Base-by-base conservation (phyloP, 2,888 invertebrate species). In the Machimus rusticus region DNA sequence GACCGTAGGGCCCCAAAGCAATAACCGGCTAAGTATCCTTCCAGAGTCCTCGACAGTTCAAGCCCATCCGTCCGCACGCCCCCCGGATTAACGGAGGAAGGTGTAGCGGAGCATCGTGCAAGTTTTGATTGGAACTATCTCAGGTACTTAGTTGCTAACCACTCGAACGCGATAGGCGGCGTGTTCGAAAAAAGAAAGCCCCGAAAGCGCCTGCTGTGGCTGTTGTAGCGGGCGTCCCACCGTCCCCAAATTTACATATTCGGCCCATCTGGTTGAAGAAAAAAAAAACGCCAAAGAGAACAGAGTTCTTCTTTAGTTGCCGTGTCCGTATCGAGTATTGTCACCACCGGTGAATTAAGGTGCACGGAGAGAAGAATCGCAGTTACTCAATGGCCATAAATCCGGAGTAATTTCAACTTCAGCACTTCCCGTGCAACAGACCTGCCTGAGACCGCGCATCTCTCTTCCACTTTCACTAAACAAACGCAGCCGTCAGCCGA, bases 381-480 rank as follows among this genome's bases (percentile, higher is more conserved):
- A 51, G 51, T 51, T 51, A 51, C 51, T 51, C n/a, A 51, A 51
- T 51, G 51, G n/a, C 51, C 51, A 51, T 51, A 51, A 51, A 51
- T 51, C 51, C 51, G n/a, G 51, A 51, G 51, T 51, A 51, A 51
- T 51, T n/a, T 19, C 51, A 51, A 51, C 51, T 51, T 51, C n/a
- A 51, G 46, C 46, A 51, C 46, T 51, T 51, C 51, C 51, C 51
- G 51, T 51, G 51, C 51, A 74, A 74, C 74, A 34, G 51, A 51
- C 43, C 43, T 46, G 43, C 51, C 51, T 78, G 78, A n/a, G 23
- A 39, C 43, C 8, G 16, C 34, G 16, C 31, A 78, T 82, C 55
- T 82, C 81, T 82, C 19, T 82, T 57, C 55, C 31, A 82, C 55
- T 82, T 55, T 82, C 55, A 51, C 84, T 43, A 84, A 66, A 74